Conservation (phyloP, 2,797 vertebrate species). For the Phrynocephalus forsythii region DNA sequence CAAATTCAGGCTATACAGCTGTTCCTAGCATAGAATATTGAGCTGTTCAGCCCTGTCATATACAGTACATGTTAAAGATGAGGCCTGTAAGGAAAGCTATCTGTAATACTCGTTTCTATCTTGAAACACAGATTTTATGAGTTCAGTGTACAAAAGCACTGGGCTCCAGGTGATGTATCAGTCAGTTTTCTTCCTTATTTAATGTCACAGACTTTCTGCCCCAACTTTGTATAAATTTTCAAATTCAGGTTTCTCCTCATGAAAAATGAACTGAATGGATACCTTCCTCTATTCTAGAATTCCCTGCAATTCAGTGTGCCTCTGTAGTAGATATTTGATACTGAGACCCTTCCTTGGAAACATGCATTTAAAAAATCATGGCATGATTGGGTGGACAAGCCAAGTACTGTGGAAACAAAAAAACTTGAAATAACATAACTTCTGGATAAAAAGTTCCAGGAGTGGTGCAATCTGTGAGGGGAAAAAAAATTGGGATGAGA, state of each 20-base stretch:
- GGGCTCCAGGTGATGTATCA: not conserved
- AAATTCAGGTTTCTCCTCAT: not conserved
- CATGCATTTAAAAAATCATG: not conserved
- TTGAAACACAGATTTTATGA: not conserved
- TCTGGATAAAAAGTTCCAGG: not conserved
- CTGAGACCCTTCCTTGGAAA: not conserved
- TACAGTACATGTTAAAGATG: not conserved
- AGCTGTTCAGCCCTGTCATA: not conserved
- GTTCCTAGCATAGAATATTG: not conserved
- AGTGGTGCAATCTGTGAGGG: not conserved
- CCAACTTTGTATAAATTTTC: not conserved
- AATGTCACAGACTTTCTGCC: too few species aligned
- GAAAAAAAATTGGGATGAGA: slow-evolving; percentile 23
- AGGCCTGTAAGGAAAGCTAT: not conserved
- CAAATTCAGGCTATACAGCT: not conserved
- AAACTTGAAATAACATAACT: not conserved
- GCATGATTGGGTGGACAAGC: not conserved
- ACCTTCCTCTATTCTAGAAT: not conserved
- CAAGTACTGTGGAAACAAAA: not conserved
- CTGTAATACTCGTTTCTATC: too few species aligned
- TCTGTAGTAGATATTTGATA: not conserved
- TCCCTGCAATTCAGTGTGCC: not conserved
- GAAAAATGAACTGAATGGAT: not conserved
- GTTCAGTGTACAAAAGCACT: not conserved
- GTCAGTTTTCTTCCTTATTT: not conserved